Conservation (phyloP, 2,797 vertebrate genomes). For the Silurus aristotelis region DNA sequence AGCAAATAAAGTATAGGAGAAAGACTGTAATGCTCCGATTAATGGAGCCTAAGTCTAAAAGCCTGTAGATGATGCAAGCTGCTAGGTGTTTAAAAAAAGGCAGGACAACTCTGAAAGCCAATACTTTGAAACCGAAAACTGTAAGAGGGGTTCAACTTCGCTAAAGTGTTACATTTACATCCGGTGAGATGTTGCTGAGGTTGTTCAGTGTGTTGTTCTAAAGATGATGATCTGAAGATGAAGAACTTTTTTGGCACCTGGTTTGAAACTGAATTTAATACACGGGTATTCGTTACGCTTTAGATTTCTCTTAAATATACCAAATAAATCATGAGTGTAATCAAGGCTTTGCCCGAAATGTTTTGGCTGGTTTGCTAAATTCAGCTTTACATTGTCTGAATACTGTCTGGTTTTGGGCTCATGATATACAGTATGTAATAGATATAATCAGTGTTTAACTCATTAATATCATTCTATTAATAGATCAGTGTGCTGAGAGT, state of each 20-base stretch:
- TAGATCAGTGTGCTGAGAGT: too few relatives aligned
- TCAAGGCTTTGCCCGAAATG: too few relatives aligned
- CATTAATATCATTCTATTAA: too few relatives aligned
- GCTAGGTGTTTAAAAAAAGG: too few relatives aligned
- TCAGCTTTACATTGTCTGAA: neutral
- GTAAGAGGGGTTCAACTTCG: neutral
- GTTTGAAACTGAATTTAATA: neutral
- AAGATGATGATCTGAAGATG: neutral
- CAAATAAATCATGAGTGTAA: too few relatives aligned
- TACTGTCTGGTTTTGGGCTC: too few relatives aligned
- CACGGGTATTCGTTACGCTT: too few relatives aligned
- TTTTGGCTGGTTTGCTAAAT: neutral
- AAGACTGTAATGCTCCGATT: constrained; percentile 31
- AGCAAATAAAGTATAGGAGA: constrained; percentile 10
- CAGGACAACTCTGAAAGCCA: too few relatives aligned
- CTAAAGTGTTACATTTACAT: constrained; percentile 7
- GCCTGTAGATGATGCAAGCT: neutral
- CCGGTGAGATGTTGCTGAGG: neutral
- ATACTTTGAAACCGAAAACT: neutral
- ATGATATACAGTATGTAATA: too few relatives aligned
- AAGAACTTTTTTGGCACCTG: neutral
- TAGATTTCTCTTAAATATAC: too few relatives aligned
- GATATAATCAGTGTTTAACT: too few relatives aligned
- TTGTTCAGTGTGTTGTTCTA: neutral
- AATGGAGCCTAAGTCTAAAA: constrained; percentile 1